Evolutionary conservation across 2,888 invertebrate species (phyloP).

Genomic region (Apodemia hepburni): DNA sequence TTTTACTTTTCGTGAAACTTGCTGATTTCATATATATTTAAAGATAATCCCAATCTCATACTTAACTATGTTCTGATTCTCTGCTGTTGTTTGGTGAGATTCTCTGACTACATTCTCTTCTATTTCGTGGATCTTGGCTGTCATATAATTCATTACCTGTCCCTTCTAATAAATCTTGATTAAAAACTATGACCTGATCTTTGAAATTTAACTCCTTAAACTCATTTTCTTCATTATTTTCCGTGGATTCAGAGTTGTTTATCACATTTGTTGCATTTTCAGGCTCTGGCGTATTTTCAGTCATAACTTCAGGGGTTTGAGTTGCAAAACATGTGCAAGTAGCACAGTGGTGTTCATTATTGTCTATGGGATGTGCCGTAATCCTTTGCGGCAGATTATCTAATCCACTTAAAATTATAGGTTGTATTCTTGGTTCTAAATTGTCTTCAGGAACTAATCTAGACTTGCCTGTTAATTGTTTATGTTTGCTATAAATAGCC

Average conservation of each 20-base stretch:
- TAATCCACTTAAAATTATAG: constrained; percentile 9
- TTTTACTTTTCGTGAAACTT: too few relatives aligned
- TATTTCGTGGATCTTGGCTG: too few relatives aligned
- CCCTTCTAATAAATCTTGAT: constrained; percentile 9
- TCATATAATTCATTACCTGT: background rate
- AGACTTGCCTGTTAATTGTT: constrained; percentile 25
- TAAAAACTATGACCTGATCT: constrained; percentile 16
- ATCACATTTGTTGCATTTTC: background rate
- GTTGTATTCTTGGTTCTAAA: background rate
- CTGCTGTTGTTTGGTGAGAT: too few relatives aligned
- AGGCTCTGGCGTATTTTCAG: background rate
- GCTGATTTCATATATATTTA: too few relatives aligned
- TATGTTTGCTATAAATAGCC: constrained; percentile 27
- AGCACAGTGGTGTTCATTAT: constrained; percentile 5
- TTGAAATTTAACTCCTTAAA: constrained; percentile 12
- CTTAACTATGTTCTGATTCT: too few relatives aligned
- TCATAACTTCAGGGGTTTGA: background rate
- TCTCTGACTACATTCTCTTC: too few relatives aligned
- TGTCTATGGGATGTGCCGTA: background rate
- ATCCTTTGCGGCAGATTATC: background rate
- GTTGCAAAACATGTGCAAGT: constrained; percentile 9
- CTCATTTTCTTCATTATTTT: background rate
- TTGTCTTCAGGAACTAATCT: constrained; percentile 14
- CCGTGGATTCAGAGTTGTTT: background rate
- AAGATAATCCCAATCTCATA: too few relatives aligned